phyloP scores from a whole-genome alignment of 2,113 vertebrate species.

The Ceuthmochares aereus region DNA sequence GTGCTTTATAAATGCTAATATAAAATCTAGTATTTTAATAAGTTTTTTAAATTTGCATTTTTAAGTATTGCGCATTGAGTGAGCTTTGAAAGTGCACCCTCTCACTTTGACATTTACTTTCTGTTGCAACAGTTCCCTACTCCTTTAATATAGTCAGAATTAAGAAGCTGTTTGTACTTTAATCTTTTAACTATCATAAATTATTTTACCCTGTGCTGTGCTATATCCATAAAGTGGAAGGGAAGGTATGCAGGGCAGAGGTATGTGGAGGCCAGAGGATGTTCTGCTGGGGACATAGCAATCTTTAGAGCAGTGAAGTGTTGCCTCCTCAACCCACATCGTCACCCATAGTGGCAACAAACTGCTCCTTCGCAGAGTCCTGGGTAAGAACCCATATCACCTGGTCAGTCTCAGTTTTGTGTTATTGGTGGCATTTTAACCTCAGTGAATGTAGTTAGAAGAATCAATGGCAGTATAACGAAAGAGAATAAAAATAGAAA shows the following conservation, averaged over 20 bases:
- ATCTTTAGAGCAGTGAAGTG: neutral
- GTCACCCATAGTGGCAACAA: rapidly evolving
- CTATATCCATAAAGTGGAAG: no score
- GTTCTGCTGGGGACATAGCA: neutral
- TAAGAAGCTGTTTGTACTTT: neutral
- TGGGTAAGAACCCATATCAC: neutral
- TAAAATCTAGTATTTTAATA: conserved; percentile 29
- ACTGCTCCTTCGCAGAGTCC: neutral
- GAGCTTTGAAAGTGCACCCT: neutral
- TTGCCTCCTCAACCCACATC: neutral
- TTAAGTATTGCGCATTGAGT: neutral
- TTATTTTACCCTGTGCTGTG: neutral
- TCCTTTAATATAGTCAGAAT: neutral
- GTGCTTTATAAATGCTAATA: conserved; percentile 49
- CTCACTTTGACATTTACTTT: neutral
- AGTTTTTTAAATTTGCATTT: conserved; percentile 33
- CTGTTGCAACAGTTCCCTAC: neutral
- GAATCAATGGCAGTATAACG: neutral
- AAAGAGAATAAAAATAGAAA: neutral
- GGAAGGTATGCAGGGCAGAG: neutral
- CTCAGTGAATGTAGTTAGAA: neutral
- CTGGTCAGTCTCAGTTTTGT: neutral
- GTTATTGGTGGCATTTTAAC: neutral
- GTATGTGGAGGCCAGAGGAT: neutral
- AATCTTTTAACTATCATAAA: neutral